Evolutionary conservation across 1,140 invertebrate species (phyloP).

Genomic region (Drosophila asahinai): DNA sequence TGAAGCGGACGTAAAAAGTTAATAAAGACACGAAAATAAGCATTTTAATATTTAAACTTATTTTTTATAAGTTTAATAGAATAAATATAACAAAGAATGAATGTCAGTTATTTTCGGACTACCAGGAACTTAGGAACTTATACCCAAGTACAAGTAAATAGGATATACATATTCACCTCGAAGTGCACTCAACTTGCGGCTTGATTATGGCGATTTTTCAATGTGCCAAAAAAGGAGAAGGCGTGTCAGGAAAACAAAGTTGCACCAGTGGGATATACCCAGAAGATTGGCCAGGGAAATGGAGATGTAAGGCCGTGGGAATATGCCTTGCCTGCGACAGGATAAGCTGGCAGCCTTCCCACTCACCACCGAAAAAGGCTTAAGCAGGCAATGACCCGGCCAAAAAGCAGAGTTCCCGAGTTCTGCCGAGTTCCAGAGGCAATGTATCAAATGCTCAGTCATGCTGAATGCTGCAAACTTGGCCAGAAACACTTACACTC

Average conservation of each 20-base stretch:
- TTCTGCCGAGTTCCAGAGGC: not conserved
- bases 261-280: slow-evolving; percentile 13
- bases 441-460: slow-evolving; percentile 60
- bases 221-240: slow-evolving; percentile 28
- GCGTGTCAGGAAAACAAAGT: slow-evolving; percentile 20
- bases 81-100: not conserved
- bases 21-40: too few species aligned
- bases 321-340: not conserved
- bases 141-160: not conserved
- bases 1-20: too few species aligned
- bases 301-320: not conserved
- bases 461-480: slow-evolving; percentile 61
- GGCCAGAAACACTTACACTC: slow-evolving; percentile 12
- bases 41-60: too few species aligned
- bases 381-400: slow-evolving; percentile 41
- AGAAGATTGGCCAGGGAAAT: slow-evolving; percentile 11
- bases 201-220: slow-evolving; percentile 36
- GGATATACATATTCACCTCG: too few species aligned
- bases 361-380: slow-evolving; percentile 19
- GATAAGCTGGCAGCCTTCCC: slow-evolving; percentile 9
- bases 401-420: not conserved
- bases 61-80: too few species aligned
- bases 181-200: slow-evolving; percentile 9
- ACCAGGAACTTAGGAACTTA: not conserved
- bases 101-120: too few species aligned